Evolutionary conservation across 2,797 vertebrate genomes (phyloP).

Genomic region (Tapirus indicus): DNA sequence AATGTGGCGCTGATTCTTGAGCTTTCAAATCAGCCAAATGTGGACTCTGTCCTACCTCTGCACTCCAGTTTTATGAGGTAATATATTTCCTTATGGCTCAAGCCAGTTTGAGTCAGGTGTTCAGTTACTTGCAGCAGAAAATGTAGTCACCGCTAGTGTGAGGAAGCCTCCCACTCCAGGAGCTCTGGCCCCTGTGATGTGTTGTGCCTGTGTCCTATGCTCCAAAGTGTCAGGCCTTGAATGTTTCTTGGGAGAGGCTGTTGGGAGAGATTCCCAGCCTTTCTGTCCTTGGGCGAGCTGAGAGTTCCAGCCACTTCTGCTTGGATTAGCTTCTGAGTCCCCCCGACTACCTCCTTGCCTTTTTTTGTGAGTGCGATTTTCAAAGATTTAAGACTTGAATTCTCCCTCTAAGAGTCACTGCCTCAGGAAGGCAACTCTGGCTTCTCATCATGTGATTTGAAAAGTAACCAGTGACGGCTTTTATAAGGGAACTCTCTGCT

Average conservation of each 20-base stretch:
- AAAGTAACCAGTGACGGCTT: not conserved
- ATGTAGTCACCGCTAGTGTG: not conserved
- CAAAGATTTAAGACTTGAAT: conserved; percentile 16
- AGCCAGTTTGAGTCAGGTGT: not conserved
- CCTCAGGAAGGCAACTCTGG: not conserved
- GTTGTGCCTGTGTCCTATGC: not conserved
- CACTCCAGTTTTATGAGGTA: not conserved
- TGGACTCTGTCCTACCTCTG: not conserved
- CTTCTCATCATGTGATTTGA: not conserved
- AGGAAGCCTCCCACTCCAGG: not conserved
- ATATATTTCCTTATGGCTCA: not conserved
- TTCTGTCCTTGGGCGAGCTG: not conserved
- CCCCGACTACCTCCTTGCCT: not conserved
- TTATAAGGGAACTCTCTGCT: not conserved
- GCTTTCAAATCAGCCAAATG: not conserved
- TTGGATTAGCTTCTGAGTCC: not conserved
- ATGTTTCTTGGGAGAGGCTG: not conserved
- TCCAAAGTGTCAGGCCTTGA: not conserved
- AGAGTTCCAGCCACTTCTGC: not conserved
- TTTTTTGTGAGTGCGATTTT: not conserved
- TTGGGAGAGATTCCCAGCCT: not conserved
- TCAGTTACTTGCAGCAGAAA: not conserved
- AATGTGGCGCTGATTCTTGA: not conserved
- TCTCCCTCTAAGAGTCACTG: conserved; percentile 3
- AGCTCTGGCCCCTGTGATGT: not conserved